Conservation (phyloP, 2,113 vertebrate genomes). For the Drymodes brunneopygia region DNA sequence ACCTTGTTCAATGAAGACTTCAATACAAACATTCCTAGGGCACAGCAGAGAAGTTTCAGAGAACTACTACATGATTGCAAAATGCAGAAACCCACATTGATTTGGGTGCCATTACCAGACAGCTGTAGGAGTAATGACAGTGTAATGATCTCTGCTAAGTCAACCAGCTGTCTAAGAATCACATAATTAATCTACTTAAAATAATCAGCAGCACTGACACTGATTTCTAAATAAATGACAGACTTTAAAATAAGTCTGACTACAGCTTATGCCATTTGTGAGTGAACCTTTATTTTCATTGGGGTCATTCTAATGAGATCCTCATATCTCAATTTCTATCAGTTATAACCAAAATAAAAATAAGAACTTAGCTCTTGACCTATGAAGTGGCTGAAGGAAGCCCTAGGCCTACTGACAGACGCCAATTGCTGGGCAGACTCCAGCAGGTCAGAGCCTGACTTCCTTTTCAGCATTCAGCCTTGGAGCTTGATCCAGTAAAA, state of each 20-base stretch:
- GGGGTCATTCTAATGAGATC: background rate
- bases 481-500: background rate
- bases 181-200: slow-evolving; percentile 15
- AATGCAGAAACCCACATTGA: background rate
- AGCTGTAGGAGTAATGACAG: slow-evolving; percentile 15
- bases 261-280: background rate
- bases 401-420: background rate
- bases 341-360: background rate
- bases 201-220: slow-evolving; percentile 2
- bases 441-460: background rate
- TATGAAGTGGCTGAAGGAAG: background rate
- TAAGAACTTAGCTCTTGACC: background rate
- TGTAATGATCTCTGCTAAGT: slow-evolving; percentile 9
- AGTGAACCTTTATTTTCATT: background rate
- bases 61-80: background rate
- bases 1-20: background rate
- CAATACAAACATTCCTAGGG: background rate
- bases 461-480: background rate
- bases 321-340: background rate
- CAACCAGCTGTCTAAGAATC: slow-evolving; percentile 1
- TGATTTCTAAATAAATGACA: slow-evolving; percentile 1
- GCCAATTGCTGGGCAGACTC: background rate
- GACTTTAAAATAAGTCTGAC: background rate
- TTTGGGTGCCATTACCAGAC: background rate
- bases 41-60: background rate